Base-by-base conservation (phyloP, 2,888 invertebrate genomes). In the Ectemnius continuus region DNA sequence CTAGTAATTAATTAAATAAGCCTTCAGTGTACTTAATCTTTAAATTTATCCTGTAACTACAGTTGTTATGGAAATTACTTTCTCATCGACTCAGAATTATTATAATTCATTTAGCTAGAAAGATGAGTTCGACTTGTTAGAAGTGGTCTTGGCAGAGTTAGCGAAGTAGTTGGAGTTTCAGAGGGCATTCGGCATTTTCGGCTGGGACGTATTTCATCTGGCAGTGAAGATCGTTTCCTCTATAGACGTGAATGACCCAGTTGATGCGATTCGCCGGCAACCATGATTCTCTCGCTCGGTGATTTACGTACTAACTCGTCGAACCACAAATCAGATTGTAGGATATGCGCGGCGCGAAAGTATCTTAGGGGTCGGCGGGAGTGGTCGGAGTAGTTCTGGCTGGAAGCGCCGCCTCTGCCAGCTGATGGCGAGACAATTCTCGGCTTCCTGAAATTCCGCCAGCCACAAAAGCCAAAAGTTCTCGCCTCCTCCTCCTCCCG, bases 391-490 rank as follows among this genome's bases (percentile, higher is more conserved):
- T 36, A 75, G 74, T 78, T 78, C 20, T 23, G 23, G 23, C 23
- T 23, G 0, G 23, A 23, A 23, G 23, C 61, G 61, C 69, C 61
- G 61, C 69, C 75, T 67, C 46, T 77, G 82, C 59, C 63, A 58
- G 59, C 6, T 52, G 76, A 70, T 63, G 76, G 70, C 65, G 66
- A 69, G 74, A 78, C 79, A 64, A 75, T 71, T 73, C 76, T 28
- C 46, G 67, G 70, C 48, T 79, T 64, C 67, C 67, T 65, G 47
- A 61, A 65, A 77, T 65, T 77, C 58, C 70, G 47, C 68, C 56
- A n/a, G 48, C 64, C 61, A 16, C 69, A 60, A 61, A 61, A 76
- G 76, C 61, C 65, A 47, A 75, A 80, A 83, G 82, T 80, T 79
- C 61, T 52, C n/a, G n/a, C n/a, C 66, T 56, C 26, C 65, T 57